phyloP scores from a whole-genome alignment of 2,113 vertebrate species.

The Calidris pygmaea region DNA sequence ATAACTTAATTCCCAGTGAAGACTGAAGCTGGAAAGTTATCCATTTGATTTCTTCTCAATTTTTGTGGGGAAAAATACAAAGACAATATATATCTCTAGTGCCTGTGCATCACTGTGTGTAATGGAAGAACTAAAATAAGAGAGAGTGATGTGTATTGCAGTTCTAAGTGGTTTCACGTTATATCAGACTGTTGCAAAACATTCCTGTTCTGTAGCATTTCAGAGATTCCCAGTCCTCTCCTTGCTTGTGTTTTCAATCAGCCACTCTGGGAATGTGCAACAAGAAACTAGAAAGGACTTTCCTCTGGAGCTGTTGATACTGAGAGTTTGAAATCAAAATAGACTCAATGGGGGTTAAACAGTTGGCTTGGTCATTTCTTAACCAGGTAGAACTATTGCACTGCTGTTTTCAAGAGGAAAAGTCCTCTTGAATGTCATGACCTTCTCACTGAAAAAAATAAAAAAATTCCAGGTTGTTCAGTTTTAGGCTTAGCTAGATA shows the following conservation, averaged over 20 bases:
- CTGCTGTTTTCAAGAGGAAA: not conserved
- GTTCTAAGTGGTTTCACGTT: not conserved
- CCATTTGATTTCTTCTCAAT: not conserved
- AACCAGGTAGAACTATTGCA: not conserved
- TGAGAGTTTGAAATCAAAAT: not conserved
- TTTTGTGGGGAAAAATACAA: not conserved
- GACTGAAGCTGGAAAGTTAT: not conserved
- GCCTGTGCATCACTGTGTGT: not conserved
- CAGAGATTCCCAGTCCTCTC: not conserved
- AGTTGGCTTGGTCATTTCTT: not conserved
- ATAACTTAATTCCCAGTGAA: not conserved
- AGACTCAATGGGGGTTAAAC: not conserved
- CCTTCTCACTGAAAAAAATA: not conserved
- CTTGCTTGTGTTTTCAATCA: not conserved
- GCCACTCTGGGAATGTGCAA: not conserved
- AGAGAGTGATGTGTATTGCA: not conserved
- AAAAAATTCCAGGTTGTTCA: not conserved
- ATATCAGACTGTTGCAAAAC: not conserved
- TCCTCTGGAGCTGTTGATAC: not conserved
- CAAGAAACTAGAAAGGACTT: not conserved
- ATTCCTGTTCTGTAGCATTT: not conserved
- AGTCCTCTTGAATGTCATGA: not conserved
- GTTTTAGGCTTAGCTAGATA: not conserved
- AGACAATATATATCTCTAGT: not conserved
- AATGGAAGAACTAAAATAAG: not conserved